A percentile compares a stretch with the other conserved stretches of the same genome.
These are phyloP conservation scores for Papilio helenus DNA, from an alignment of 1,140 invertebrate species.

Conservation along the genomic window DNA sequence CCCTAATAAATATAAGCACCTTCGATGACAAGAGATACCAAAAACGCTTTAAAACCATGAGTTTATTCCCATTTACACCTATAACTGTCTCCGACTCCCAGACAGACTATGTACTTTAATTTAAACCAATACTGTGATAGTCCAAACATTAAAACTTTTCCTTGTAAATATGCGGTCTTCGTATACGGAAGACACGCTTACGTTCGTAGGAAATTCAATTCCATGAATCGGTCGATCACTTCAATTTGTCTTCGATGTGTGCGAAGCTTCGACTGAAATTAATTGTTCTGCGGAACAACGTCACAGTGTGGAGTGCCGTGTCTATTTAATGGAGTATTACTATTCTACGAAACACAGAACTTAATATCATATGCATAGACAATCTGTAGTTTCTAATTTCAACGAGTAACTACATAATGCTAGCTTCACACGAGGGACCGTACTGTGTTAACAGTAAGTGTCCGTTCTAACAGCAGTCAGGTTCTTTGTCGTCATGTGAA, in stretches of 20 bases:
- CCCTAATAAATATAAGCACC: too few species aligned
- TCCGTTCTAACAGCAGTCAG: not conserved
- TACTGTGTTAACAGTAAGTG: not conserved
- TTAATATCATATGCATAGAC: conserved; percentile 35
- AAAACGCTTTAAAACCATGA: too few species aligned
- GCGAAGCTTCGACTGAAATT: conserved; percentile 18
- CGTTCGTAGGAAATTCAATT: conserved; percentile 51
- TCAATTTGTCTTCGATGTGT: conserved; percentile 43
- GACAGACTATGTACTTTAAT: not conserved
- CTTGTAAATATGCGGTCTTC: not conserved
- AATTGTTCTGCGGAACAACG: conserved; percentile 13
- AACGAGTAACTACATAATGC: conserved; percentile 8
- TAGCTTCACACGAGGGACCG: not conserved
- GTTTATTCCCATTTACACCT: too few species aligned
- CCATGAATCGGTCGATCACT: conserved; percentile 45
- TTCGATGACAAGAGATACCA: not conserved
- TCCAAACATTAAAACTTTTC: not conserved
- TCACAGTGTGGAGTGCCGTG: not conserved
- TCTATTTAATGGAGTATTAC: conserved; percentile 35
- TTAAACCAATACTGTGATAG: not conserved
- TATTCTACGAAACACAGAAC: conserved; percentile 31
- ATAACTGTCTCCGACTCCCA: too few species aligned
- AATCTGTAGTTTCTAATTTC: conserved; percentile 34
- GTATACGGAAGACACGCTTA: conserved; percentile 46
- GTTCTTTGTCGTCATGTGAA: too few species aligned